phyloP scores from a whole-genome alignment of 2,797 vertebrate species.

The Anas georgica region DNA sequence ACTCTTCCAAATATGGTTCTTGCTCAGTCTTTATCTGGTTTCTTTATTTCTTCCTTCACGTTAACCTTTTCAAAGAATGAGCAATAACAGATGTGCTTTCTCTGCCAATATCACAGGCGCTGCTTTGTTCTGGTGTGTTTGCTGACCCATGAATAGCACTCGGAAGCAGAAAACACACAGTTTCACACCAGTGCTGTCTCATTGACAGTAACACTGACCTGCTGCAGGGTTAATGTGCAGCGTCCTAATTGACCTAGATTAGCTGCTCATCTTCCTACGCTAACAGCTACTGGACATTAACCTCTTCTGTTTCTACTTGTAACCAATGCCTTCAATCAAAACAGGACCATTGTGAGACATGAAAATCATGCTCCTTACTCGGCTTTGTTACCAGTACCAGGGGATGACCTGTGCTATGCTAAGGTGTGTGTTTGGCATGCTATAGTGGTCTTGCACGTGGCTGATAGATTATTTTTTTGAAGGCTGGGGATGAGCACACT shows the following conservation, averaged over 20 bases:
- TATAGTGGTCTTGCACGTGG: background rate
- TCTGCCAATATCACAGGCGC: fast-evolving
- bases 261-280: background rate
- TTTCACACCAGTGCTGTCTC: background rate
- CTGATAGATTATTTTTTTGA: background rate
- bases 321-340: background rate
- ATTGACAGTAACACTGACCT: background rate
- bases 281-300: background rate
- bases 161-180: background rate
- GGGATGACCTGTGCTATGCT: background rate
- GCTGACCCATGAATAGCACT: background rate
- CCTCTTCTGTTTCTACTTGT: background rate
- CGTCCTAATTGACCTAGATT: background rate
- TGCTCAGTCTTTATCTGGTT: background rate
- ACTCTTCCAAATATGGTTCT: background rate
- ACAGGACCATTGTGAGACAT: background rate
- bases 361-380: background rate
- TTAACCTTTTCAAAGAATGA: background rate
- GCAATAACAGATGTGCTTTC: background rate
- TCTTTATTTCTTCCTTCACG: background rate
- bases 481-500: background rate
- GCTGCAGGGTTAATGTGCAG: background rate
- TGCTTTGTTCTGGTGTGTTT: background rate
- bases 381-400: background rate
- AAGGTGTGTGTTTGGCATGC: background rate